These are phyloP conservation scores for Fundulus diaphanus DNA, from an alignment of 2,797 vertebrate species.

Conservation along the genomic window DNA sequence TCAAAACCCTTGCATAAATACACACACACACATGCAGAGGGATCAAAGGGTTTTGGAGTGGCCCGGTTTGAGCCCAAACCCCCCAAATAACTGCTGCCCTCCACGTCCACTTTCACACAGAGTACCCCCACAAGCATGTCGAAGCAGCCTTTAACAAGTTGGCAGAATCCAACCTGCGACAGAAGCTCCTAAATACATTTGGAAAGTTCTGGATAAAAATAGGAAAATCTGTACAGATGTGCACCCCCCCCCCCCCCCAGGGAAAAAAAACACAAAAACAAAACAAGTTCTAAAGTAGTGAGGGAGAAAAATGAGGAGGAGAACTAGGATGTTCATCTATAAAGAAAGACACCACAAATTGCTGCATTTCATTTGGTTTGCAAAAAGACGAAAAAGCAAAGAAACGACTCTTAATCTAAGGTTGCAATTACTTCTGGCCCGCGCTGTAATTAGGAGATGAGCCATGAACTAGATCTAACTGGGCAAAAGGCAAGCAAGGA, in stretches of 20 bases:
- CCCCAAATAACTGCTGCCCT: slow-evolving; percentile 60
- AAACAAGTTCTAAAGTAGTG: slow-evolving; percentile 50
- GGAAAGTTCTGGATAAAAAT: slow-evolving; percentile 19
- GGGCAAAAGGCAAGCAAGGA: slow-evolving; percentile 49
- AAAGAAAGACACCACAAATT: slow-evolving; percentile 76
- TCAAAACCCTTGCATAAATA: slow-evolving; percentile 75
- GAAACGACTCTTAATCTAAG: slow-evolving; percentile 79
- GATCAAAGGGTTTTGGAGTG: slow-evolving; percentile 57
- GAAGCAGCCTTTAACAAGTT: slow-evolving; percentile 21
- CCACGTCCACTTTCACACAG: slow-evolving; percentile 29
- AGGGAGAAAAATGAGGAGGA: slow-evolving; percentile 47
- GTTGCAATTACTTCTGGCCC: slow-evolving; percentile 83
- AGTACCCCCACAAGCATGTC: slow-evolving; percentile 7
- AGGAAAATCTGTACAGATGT: slow-evolving; percentile 48
- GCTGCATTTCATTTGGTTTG: slow-evolving; percentile 74
- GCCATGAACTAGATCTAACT: slow-evolving; percentile 71
- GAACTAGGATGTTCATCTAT: slow-evolving; percentile 70
- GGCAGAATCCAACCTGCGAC: slow-evolving; percentile 12
- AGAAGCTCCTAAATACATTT: slow-evolving; percentile 7
- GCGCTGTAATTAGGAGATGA: slow-evolving; percentile 83
- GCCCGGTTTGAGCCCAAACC: slow-evolving; percentile 58
- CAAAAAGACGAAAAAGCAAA: slow-evolving; percentile 64
- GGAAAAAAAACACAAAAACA: too few species aligned
- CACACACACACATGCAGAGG: slow-evolving; percentile 56
- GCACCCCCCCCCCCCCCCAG: neutral